Percentiles rank a stretch among this genome's conserved stretches.
These are phyloP conservation scores for Apodemia duryi DNA, from an alignment of 2,888 invertebrate species.

Conservation along the genomic window DNA sequence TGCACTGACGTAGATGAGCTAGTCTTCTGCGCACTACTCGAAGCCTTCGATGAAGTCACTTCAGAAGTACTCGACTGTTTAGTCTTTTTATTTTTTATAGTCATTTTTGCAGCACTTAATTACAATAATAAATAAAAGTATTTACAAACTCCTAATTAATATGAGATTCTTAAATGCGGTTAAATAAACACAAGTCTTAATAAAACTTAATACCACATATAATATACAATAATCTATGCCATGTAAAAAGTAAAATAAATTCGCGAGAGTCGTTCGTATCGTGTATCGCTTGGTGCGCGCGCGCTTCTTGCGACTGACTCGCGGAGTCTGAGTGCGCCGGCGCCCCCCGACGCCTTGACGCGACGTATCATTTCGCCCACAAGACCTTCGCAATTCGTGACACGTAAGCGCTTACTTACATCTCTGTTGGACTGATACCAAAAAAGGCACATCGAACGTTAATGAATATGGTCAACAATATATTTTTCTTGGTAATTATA, in stretches of 20 bases:
- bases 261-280: constrained; percentile 76
- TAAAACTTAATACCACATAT: constrained; percentile 50
- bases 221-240: constrained; percentile 58
- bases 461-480: constrained; percentile 31
- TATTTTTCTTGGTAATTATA: constrained; percentile 27
- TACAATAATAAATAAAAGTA: constrained; percentile 33
- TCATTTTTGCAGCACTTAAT: constrained; percentile 66
- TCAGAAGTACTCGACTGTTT: constrained; percentile 61
- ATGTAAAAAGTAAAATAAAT: constrained; percentile 46
- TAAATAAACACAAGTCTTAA: constrained; percentile 50
- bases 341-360: constrained; percentile 48
- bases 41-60: constrained; percentile 64
- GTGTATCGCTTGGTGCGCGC: constrained; percentile 61
- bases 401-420: constrained; percentile 72
- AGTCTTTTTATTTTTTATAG: constrained; percentile 79
- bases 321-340: constrained; percentile 59
- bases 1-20: constrained; percentile 63
- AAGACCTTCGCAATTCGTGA: constrained; percentile 43
- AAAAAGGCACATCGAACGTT: constrained; percentile 57
- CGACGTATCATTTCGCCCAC: constrained; percentile 53
- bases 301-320: constrained; percentile 69
- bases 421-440: constrained; percentile 66
- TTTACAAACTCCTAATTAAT: constrained; percentile 40
- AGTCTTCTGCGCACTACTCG: constrained; percentile 69
- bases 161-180: constrained; percentile 62